A percentile compares a stretch with the other conserved stretches of the same genome.
These are phyloP conservation scores for Syngnathus rostellatus DNA, from an alignment of 2,797 vertebrate species.

Conservation along the genomic window DNA sequence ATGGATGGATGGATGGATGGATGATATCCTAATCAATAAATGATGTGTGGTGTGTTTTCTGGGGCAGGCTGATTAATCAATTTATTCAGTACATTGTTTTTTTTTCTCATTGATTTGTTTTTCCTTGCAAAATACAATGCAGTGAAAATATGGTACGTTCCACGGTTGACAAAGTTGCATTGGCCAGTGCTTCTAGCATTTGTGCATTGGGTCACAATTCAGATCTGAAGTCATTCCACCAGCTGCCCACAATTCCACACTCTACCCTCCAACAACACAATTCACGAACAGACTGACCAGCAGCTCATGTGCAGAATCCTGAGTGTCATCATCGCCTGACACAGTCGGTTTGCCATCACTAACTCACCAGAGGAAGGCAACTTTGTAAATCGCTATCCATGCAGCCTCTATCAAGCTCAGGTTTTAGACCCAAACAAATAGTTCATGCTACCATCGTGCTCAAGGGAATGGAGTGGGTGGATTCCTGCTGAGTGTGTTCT, in stretches of 20 bases:
- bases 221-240: conserved; percentile 22
- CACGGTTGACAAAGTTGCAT: conserved; percentile 12
- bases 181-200: conserved; percentile 4
- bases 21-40: no score
- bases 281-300: conserved; percentile 15
- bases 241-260: conserved; percentile 36
- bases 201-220: conserved; percentile 5
- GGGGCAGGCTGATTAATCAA: no score
- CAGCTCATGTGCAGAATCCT: conserved; percentile 16
- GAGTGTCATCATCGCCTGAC: conserved; percentile 26
- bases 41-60: not conserved
- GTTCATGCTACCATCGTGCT: not conserved
- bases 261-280: conserved; percentile 23
- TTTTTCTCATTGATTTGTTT: no score
- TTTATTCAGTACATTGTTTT: no score
- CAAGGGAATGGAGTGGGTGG: not conserved
- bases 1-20: no score
- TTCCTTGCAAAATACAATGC: not conserved
- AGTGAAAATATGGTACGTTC: conserved; percentile 20
- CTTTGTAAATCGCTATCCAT: not conserved
- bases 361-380: not conserved
- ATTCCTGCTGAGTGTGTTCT: not conserved
- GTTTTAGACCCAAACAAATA: not conserved
- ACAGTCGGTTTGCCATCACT: not conserved
- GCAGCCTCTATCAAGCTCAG: not conserved